Evolutionary conservation across 2,113 vertebrate genomes (phyloP), one percentile per base, ranked within the genome.

Genomic region (Arvicanthis niloticus): DNA sequence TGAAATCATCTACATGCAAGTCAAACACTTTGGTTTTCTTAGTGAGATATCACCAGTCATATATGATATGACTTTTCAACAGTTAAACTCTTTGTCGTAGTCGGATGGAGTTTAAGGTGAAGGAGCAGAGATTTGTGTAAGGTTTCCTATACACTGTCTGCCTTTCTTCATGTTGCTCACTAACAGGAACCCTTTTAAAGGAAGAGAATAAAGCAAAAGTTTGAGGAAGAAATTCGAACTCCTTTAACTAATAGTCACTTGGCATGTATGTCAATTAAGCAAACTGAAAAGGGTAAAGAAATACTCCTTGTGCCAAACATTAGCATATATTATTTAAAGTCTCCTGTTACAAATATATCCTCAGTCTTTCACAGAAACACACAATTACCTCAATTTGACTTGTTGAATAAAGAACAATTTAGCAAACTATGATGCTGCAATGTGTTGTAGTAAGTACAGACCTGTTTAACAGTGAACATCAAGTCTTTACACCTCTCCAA

Each of bases 11-110:
- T 97, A 98, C 97, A 95, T 3, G 67, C 91, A 95, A 93, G 96
- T 94, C 97, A 98, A 98, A 98, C 98, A 97, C 96, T 97, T 93
- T 96, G 93, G 86, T 82, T 95, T 97, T 96, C 95, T 96, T 92
- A 96, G 81, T 96, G 97, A 96, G 96, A 96, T 88, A 90, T 87
- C 9, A 0, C 17, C 76, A 92, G 96, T 97, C 97, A 89, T 89
- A 95, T 96, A 93, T 95, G 92, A 91, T 95, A 96, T 97, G 81
- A 65, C 97, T 98, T 98, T 98, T 97, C 94, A 96, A 95, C 96
- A 95, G 96, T 97, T 96, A 97, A 97, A 67, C 89, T 97, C 97
- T 96, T 98, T 97, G 68, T 93, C 91, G 45, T 72, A 3, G 77
- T 84, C 95, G 95, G 73, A 42, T 76, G 92, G 77, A 96, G 48